Evolutionary conservation across 2,888 invertebrate genomes (phyloP).

Genomic region (Himalopsyche kuldschensis): DNA sequence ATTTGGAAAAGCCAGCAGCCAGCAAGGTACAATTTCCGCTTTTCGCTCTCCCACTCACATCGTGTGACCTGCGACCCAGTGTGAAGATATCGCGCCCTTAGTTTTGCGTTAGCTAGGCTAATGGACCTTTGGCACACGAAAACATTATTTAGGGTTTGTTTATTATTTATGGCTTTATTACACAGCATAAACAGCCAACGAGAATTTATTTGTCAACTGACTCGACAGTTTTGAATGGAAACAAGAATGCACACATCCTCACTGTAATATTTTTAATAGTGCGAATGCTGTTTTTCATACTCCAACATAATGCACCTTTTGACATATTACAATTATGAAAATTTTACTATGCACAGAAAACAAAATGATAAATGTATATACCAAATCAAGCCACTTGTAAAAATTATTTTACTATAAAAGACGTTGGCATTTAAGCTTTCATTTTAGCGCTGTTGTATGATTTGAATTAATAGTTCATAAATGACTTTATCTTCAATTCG

Average conservation of each 20-base stretch:
- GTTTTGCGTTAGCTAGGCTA: neutral
- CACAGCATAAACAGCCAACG: neutral
- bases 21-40: neutral
- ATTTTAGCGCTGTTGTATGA: no score
- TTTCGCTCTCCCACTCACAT: neutral
- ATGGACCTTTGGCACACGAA: neutral
- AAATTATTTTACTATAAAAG: no score
- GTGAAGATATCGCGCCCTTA: neutral
- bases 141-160: neutral
- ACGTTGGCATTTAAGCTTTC: no score
- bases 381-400: no score
- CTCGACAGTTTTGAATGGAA: neutral
- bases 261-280: neutral
- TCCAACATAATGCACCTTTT: no score
- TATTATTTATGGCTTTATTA: neutral
- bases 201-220: slow-evolving; percentile 1
- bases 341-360: no score
- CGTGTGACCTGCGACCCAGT: neutral
- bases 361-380: no score
- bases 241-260: neutral
- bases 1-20: neutral
- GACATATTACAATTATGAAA: no score
- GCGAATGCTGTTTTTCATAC: neutral
- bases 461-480: no score
- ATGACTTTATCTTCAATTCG: no score